These are phyloP conservation scores for Vulpes ferrilata DNA, from an alignment of 2,113 vertebrate genomes.

Conservation along the genomic window DNA sequence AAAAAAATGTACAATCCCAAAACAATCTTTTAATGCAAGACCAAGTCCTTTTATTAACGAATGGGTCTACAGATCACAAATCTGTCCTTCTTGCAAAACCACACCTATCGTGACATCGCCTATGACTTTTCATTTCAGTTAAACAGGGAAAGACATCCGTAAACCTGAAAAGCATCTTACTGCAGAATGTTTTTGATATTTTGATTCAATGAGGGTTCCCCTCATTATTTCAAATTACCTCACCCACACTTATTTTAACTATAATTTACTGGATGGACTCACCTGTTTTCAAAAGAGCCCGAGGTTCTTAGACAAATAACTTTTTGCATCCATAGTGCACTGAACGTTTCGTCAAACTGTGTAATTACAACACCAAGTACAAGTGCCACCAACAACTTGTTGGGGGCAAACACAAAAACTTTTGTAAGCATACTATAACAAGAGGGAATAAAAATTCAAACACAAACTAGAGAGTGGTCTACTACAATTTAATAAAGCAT, in stretches of 20 bases:
- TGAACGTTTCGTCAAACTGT: conserved; percentile 47
- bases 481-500: not conserved
- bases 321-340: conserved; percentile 55
- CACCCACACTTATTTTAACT: conserved; percentile 9
- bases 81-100: conserved; percentile 44
- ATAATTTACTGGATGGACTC: not conserved
- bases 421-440: not conserved
- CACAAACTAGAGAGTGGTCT: not conserved
- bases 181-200: not conserved
- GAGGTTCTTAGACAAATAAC: conserved; percentile 30
- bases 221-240: conserved; percentile 8
- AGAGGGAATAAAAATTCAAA: conserved; percentile 6
- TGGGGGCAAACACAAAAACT: conserved; percentile 36
- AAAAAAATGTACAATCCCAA: conserved; percentile 24
- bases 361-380: conserved; percentile 26
- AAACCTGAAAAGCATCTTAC: not conserved
- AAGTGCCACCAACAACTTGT: conserved; percentile 43
- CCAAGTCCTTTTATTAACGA: not conserved
- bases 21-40: not conserved
- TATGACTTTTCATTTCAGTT: conserved; percentile 45
- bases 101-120: not conserved
- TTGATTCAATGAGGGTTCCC: not conserved
- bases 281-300: conserved; percentile 31
- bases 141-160: not conserved
- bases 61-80: not conserved